phyloP scores from a whole-genome alignment of 2,797 vertebrate genomes.

The Cossypha heuglini region DNA sequence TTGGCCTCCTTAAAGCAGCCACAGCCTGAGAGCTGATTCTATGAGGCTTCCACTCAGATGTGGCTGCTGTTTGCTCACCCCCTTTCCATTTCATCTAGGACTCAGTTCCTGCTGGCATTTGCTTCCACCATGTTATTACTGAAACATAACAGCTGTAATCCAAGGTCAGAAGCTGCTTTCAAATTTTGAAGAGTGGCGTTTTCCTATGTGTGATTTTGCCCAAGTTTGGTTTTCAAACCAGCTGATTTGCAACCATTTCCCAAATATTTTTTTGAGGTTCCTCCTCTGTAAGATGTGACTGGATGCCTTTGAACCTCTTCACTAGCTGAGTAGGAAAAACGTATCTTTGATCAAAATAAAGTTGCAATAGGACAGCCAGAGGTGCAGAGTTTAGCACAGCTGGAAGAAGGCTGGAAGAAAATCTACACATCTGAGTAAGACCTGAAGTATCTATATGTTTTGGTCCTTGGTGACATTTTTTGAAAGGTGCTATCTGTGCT shows the following conservation, averaged over 20 bases:
- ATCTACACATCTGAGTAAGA: not conserved
- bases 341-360: not conserved
- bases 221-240: not conserved
- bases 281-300: not conserved
- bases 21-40: not conserved
- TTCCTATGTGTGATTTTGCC: not conserved
- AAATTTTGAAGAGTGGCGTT: not conserved
- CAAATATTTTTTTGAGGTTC: not conserved
- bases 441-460: not conserved
- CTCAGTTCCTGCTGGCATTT: not conserved
- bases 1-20: not conserved
- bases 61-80: not conserved
- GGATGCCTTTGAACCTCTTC: not conserved
- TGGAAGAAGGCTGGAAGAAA: not conserved
- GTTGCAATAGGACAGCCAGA: not conserved
- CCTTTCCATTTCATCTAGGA: not conserved
- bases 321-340: not conserved
- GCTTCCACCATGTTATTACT: not conserved
- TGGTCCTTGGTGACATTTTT: not conserved
- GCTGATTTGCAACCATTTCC: not conserved
- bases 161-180: not conserved
- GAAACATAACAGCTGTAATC: not conserved
- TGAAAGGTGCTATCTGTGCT: not conserved
- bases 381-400: not conserved
- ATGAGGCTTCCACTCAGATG: rapidly evolving